Percentiles rank a stretch among this genome's conserved stretches.
Evolutionary conservation across 64 coral and sea anemone genomes (phyloP).

Genomic region (Stylophora pistillata): DNA sequence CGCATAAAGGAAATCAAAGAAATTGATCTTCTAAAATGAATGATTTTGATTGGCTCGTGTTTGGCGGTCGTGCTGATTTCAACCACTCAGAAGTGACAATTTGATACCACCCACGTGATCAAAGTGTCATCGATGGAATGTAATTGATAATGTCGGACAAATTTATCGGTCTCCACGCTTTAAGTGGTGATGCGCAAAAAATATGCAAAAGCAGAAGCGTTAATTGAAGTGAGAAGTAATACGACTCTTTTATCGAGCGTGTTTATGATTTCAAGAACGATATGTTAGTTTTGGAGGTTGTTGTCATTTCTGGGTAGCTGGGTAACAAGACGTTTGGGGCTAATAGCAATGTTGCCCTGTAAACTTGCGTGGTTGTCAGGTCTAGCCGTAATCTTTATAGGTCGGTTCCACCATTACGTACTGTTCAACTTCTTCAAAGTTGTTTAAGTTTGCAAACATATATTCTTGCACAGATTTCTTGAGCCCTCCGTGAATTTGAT

Average conservation of each 20-base stretch:
- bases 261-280: background rate
- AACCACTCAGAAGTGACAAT: constrained; percentile 14
- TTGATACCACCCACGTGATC: constrained; percentile 1
- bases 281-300: background rate
- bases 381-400: background rate
- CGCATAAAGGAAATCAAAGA: background rate
- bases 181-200: background rate
- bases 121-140: constrained; percentile 30
- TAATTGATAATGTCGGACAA: constrained; percentile 5
- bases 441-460: background rate
- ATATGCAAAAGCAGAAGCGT: background rate
- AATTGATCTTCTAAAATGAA: background rate
- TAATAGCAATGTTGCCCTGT: constrained; percentile 3
- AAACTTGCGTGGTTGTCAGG: background rate
- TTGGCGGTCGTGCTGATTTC: constrained; percentile 46
- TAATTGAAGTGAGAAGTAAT: background rate
- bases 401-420: background rate
- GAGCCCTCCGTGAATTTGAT: background rate
- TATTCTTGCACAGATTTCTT: background rate
- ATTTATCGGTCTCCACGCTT: background rate
- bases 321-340: background rate
- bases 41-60: background rate
- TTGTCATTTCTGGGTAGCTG: constrained; percentile 13
- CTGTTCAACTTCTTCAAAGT: background rate
- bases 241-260: background rate